Base-by-base conservation (phyloP, 2,113 vertebrate species). In the Euleptes europaea region DNA sequence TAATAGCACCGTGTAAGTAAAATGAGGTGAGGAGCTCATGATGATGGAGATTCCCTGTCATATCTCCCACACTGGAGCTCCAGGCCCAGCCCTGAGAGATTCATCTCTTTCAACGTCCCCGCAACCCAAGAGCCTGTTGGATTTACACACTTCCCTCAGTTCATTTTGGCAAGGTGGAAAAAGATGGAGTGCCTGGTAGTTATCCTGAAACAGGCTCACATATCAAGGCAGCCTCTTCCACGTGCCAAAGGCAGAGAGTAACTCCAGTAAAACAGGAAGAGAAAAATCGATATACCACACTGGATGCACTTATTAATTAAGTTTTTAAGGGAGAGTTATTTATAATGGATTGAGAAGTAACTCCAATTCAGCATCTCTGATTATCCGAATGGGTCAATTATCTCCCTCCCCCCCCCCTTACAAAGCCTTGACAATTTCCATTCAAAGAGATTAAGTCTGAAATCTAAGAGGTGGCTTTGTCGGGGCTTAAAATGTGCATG, bases 301-400 rank as follows among this genome's bases (percentile, higher is more conserved):
- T 80, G 28, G n/a, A 31, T 88, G 26, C 75, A 78, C 28, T 76
- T 92, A 80, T 82, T 57, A 86, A 86, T 88, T 85, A 85, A 79
- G 75, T 91, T 74, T 84, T 90, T 86, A 69, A 42, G 73, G 67
- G 7, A 1, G 49, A n/a, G 51, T 26, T 89, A 85, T 84, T 66
- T 84, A 49, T 78, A 66, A n/a, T 69, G 26, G 21, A 3, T n/a
- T 28, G 35, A 84, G 82, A 78, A 7, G 11, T 76, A 75, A 79
- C 7, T 89, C 49, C 60, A 6, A 14, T 83, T 44, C 73, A 80
- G 60, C 57, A 88, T 47, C 57, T 71, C 38, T 73, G 81, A 74
- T 74, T 83, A 78, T 40, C 38, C 83, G 69, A 82, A 88, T 54
- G 83, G 82, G 23, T 82, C 63, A 74, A 74, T 80, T 85, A n/a